A percentile compares a stretch with the other conserved stretches of the same genome.
phyloP scores from a whole-genome alignment of 2,113 vertebrate genomes.

The human (Homo sapiens) region GRCh38 chr11:118216501-118217000 shows the following conservation, averaged over 20 bases:
- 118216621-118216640: background rate
- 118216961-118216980: background rate
- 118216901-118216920: background rate
- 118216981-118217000: background rate
- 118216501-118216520: background rate
- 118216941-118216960: background rate
- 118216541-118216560: background rate
- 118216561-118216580: background rate
- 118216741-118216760: background rate
- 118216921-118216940: background rate
- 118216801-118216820: background rate
- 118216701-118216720: background rate
- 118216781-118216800: background rate
- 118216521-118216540: background rate
- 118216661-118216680: background rate
- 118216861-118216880: background rate
- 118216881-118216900: background rate
- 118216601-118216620: background rate
- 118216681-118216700: background rate
- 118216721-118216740: constrained; percentile 43
- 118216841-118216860: background rate
- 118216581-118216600: background rate
- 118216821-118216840: background rate
- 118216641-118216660: background rate
- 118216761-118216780: background rate